Evolutionary conservation across 2,797 vertebrate species (phyloP).

Genomic region (Gephyroberyx darwinii): DNA sequence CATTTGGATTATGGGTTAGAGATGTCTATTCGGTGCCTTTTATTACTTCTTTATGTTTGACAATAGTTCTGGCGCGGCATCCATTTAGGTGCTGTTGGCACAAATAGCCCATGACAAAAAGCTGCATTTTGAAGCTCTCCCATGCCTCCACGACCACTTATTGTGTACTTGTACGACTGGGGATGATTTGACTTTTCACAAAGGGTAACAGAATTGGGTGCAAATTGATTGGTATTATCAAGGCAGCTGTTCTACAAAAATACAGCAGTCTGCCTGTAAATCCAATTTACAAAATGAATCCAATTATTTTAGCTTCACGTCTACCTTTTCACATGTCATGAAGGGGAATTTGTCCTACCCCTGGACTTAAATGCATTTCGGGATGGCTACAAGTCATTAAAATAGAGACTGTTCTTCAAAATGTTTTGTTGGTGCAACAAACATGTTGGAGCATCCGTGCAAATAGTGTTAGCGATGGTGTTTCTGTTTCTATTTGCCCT

Average conservation of each 20-base stretch:
- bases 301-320: constrained; percentile 24
- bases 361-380: constrained; percentile 23
- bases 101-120: constrained; percentile 11
- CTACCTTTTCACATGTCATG: constrained; percentile 36
- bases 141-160: background rate
- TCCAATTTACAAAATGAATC: constrained; percentile 31
- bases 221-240: constrained; percentile 35
- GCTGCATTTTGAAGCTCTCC: constrained; percentile 6
- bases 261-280: constrained; percentile 12
- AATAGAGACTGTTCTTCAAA: constrained; percentile 14
- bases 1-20: constrained; percentile 25
- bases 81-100: background rate
- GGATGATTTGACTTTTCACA: constrained; percentile 29
- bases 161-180: background rate
- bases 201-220: constrained; percentile 32
- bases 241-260: constrained; percentile 24
- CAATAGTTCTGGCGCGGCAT: background rate
- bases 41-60: background rate
- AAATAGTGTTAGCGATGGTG: background rate
- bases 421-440: constrained; percentile 20
- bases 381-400: constrained; percentile 8
- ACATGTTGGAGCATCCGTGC: background rate
- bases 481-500: constrained; percentile 8
- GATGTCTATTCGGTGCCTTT: background rate
- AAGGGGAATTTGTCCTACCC: constrained; percentile 29